Evolutionary conservation across 2,888 invertebrate genomes (phyloP).

Genomic region (Criorhina ranunculi): DNA sequence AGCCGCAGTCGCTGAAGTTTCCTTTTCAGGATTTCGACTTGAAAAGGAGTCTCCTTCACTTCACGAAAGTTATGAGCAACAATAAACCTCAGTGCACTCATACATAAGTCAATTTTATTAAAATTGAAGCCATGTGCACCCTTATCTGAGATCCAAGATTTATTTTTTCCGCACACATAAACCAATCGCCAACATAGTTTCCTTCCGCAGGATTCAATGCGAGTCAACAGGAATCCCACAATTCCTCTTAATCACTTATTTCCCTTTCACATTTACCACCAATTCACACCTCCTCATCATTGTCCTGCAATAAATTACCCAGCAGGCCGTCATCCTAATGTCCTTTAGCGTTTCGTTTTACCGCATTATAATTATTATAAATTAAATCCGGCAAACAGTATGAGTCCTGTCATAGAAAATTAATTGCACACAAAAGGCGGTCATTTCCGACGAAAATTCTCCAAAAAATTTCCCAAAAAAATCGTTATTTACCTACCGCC

Average conservation of each 20-base stretch:
- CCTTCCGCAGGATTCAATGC: background rate
- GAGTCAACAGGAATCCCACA: slow-evolving; percentile 22
- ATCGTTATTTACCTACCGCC: background rate
- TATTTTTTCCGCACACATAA: too few relatives aligned
- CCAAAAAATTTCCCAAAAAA: background rate
- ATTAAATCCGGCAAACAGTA: slow-evolving; percentile 58
- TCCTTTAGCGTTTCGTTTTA: slow-evolving; percentile 33
- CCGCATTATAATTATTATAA: slow-evolving; percentile 53
- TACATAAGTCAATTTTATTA: too few relatives aligned
- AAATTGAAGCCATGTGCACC: too few relatives aligned
- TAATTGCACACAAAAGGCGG: slow-evolving; percentile 42
- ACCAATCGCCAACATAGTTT: background rate
- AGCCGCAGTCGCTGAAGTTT: too few relatives aligned
- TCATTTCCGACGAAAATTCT: slow-evolving; percentile 30
- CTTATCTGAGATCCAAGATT: too few relatives aligned
- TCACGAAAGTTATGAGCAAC: too few relatives aligned
- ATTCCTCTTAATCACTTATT: slow-evolving; percentile 9
- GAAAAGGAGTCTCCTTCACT: too few relatives aligned
- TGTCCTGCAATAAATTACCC: slow-evolving; percentile 25
- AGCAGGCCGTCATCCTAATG: slow-evolving; percentile 15
- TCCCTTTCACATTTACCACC: slow-evolving; percentile 3
- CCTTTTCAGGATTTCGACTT: too few relatives aligned
- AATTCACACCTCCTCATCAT: slow-evolving; percentile 23
- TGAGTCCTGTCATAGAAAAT: slow-evolving; percentile 56
- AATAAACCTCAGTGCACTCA: too few relatives aligned